phyloP scores from a whole-genome alignment of 1,140 invertebrate genomes.

The Ostrea denselamellosa region DNA sequence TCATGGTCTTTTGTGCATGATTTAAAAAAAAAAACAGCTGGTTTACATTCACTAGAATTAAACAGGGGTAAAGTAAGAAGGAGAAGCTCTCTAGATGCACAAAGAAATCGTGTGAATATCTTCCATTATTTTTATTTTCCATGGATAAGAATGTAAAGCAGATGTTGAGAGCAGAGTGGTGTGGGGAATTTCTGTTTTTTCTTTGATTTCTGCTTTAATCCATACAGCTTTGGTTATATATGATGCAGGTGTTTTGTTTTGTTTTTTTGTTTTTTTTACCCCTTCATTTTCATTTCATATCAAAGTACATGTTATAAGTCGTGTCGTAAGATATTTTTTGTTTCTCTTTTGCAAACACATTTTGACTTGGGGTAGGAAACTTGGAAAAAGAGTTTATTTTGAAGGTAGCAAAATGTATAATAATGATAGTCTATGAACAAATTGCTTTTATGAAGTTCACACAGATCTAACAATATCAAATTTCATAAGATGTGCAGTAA shows the following conservation, averaged over 20 bases:
- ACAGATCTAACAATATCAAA: no score
- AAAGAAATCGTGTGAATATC: constrained; percentile 47
- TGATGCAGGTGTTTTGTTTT: not conserved
- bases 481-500: no score
- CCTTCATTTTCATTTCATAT: no score
- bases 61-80: constrained; percentile 45
- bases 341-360: no score
- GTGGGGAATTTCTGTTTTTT: constrained; percentile 47
- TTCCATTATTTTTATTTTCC: constrained; percentile 24
- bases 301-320: no score
- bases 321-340: no score
- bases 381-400: no score
- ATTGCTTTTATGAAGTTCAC: no score
- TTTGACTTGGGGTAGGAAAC: no score
- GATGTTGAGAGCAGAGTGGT: constrained; percentile 30
- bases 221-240: not conserved
- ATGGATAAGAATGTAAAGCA: not conserved
- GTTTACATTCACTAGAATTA: constrained; percentile 22
- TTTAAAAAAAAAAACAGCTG: constrained; percentile 10
- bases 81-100: constrained; percentile 19
- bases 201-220: not conserved
- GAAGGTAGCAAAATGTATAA: no score
- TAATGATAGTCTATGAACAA: no score
- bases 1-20: constrained; percentile 17
- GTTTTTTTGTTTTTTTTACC: no score